Evolutionary conservation across 2,113 vertebrate genomes (phyloP), one percentile per base, ranked within the genome.

Genomic region (Urocynchramus pylzowi): DNA sequence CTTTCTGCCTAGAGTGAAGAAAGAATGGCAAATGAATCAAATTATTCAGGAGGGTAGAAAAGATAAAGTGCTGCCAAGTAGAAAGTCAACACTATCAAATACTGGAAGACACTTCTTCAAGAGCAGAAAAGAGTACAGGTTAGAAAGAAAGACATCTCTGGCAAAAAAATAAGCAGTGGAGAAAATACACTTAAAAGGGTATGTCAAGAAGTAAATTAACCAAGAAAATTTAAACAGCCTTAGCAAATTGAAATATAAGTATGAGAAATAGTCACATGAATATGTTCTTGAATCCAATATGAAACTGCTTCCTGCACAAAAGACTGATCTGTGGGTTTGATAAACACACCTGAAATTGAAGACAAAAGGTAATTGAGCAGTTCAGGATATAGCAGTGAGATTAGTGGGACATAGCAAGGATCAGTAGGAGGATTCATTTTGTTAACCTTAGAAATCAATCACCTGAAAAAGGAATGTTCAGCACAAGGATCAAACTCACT

Each of bases 381-480:
- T 42, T 89, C 80, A 91, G 87, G 84, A 75, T 74, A 69, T 42
- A 89, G 81, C 50, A 45, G 86, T 42, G 64, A 70, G 92, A 84
- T 93, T 64, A 91, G 91, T 79, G 87, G 71, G 80, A 91, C 3
- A 20, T 75, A 91, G 52, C 84, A 28, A 45, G 59, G 80, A 93
- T 80, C 88, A 85, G 92, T 50, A 37, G 80, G 80, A 92, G 85
- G 92, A 91, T 87, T 96, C 87, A 77, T 95, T 96, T 83, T 92
- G 71, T 95, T 95, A 90, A 91, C 96, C 96, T 96, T 83, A 88
- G 76, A 68, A 95, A 89, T 87, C 95, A 93, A 67, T 96, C 94
- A 97, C 95, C 96, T 97, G 95, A 95, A 96, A 97, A 95, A 94
- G 67, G 82, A 96, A 94, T 56, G 87, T 90, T 94, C 94, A 95